These are phyloP conservation scores for Euura lappo DNA, from an alignment of 1,140 invertebrate genomes.

Conservation along the genomic window DNA sequence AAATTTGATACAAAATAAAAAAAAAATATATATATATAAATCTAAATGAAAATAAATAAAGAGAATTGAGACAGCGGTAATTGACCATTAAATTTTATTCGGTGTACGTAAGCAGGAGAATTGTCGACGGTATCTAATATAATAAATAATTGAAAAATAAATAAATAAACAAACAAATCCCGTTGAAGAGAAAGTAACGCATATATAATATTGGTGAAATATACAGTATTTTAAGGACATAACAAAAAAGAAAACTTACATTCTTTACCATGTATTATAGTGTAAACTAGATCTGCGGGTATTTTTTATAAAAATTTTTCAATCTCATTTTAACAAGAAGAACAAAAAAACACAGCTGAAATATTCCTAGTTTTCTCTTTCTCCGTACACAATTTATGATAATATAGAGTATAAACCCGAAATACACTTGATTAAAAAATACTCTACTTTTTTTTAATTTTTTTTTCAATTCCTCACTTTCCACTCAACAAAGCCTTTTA, in stretches of 20 bases:
- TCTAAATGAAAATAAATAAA: not conserved
- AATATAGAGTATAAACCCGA: not conserved
- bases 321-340: not conserved
- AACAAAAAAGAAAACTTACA: conserved; percentile 18
- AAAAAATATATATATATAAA: too few relatives aligned
- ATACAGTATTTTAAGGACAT: conserved; percentile 8
- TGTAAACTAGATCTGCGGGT: conserved; percentile 5
- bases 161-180: conserved; percentile 12
- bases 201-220: not conserved
- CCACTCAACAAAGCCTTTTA: not conserved
- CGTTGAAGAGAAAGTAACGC: not conserved
- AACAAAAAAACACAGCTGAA: not conserved
- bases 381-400: not conserved
- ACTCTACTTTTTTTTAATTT: not conserved
- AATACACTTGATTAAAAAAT: conserved; percentile 2
- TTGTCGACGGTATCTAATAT: not conserved
- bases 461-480: not conserved
- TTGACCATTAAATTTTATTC: not conserved
- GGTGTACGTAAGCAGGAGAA: not conserved
- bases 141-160: conserved; percentile 1
- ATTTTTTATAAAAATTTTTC: not conserved
- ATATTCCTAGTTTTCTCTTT: conserved; percentile 1
- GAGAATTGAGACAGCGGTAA: not conserved
- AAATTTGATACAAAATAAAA: too few relatives aligned
- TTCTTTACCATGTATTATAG: conserved; percentile 22